phyloP scores from a whole-genome alignment of 2,888 invertebrate species.

The Chloroclysta siterata region DNA sequence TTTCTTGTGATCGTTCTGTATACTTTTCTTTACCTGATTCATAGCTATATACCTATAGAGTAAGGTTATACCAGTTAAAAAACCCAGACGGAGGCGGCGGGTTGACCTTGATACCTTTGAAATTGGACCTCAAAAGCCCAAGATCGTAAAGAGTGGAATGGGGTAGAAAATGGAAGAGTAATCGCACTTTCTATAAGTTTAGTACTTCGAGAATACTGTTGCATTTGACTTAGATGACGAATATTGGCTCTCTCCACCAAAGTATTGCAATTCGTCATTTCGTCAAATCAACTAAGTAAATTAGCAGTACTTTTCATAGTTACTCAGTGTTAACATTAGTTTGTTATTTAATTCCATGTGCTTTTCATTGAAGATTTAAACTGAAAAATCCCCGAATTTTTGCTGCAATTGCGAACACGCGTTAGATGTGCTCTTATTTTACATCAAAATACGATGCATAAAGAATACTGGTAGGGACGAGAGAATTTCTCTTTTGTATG shows the following conservation, averaged over 20 bases:
- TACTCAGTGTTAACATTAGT: not conserved
- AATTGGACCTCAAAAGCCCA: too few relatives aligned
- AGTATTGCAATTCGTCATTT: too few relatives aligned
- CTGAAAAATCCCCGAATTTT: not conserved
- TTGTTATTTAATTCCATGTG: not conserved
- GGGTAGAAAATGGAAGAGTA: too few relatives aligned
- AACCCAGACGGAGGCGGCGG: too few relatives aligned
- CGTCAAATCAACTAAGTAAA: too few relatives aligned
- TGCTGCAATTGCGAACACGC: slow-evolving; percentile 4
- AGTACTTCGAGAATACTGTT: too few relatives aligned
- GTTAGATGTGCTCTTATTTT: not conserved
- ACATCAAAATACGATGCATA: slow-evolving; percentile 5
- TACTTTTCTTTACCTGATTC: slow-evolving; percentile 32
- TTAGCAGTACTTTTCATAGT: too few relatives aligned
- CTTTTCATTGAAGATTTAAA: not conserved
- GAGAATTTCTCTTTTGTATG: slow-evolving; percentile 65
- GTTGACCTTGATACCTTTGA: too few relatives aligned
- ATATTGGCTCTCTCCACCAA: too few relatives aligned
- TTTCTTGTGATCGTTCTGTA: slow-evolving; percentile 57
- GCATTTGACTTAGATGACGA: not conserved
- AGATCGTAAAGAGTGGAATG: too few relatives aligned
- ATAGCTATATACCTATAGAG: not conserved
- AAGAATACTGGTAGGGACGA: slow-evolving; percentile 49
- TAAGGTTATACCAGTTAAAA: too few relatives aligned
- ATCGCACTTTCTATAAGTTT: too few relatives aligned